A percentile compares a stretch with the other conserved stretches of the same genome.
phyloP scores from a whole-genome alignment of 2,888 invertebrate species.

The Philereme transversata region DNA sequence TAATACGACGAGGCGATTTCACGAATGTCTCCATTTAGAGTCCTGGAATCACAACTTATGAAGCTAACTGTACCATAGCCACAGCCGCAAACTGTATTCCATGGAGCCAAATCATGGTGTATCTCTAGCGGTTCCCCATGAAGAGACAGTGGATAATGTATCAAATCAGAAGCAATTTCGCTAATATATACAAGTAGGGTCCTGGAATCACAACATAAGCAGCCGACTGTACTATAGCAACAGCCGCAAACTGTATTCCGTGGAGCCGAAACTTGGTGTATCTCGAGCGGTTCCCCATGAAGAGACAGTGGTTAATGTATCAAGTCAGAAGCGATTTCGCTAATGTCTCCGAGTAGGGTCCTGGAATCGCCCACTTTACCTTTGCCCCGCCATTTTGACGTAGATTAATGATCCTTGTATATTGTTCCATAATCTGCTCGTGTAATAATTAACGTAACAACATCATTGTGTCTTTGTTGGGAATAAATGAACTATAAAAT shows the following conservation, averaged over 20 bases:
- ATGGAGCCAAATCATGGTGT: slow-evolving; percentile 4
- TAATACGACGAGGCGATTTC: slow-evolving; percentile 64
- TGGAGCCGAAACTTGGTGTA: slow-evolving; percentile 8
- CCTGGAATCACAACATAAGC: slow-evolving; percentile 40
- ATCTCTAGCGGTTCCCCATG: slow-evolving; percentile 40
- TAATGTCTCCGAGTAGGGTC: slow-evolving; percentile 65
- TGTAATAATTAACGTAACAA: slow-evolving; percentile 46
- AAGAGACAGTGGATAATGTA: slow-evolving; percentile 58
- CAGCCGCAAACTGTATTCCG: neutral
- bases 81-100: neutral
- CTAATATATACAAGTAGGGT: slow-evolving; percentile 65
- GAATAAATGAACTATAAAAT: too few species aligned
- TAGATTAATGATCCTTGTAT: slow-evolving; percentile 63
- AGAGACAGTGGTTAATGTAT: slow-evolving; percentile 59
- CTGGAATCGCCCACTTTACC: slow-evolving; percentile 58
- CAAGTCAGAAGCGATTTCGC: slow-evolving; percentile 64
- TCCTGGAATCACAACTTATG: slow-evolving; percentile 41
- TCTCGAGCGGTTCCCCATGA: slow-evolving; percentile 42
- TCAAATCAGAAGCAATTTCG: slow-evolving; percentile 65
- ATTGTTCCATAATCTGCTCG: slow-evolving; percentile 53
- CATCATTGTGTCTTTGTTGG: slow-evolving; percentile 27
- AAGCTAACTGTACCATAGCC: neutral
- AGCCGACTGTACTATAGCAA: neutral
- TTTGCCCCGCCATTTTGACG: slow-evolving; percentile 58
- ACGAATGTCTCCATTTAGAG: slow-evolving; percentile 66